These are phyloP conservation scores for Bufo gargarizans DNA, from an alignment of 2,113 vertebrate species.

Conservation along the genomic window DNA sequence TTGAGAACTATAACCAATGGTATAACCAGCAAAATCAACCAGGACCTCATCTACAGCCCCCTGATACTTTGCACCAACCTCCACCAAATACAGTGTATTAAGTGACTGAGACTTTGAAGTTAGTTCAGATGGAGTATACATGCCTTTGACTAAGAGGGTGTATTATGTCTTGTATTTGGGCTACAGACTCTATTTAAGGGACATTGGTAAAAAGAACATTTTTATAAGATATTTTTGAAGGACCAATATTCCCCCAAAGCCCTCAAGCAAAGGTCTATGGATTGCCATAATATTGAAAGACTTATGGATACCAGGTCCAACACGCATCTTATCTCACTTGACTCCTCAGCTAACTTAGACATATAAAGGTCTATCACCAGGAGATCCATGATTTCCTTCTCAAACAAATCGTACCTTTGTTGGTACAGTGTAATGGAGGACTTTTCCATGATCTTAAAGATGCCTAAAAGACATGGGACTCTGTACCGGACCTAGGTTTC, in stretches of 20 bases:
- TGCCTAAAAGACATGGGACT: background rate
- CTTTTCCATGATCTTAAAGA: background rate
- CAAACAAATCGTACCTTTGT: background rate
- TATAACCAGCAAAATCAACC: slow-evolving; percentile 83
- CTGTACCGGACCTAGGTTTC: background rate
- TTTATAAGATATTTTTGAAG: slow-evolving; percentile 23
- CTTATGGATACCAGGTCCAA: background rate
- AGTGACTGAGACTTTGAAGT: slow-evolving; percentile 64
- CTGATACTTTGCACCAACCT: slow-evolving; percentile 86
- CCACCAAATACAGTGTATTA: slow-evolving; percentile 90
- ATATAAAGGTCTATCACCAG: background rate
- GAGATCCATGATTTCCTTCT: slow-evolving; percentile 4
- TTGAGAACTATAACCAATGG: slow-evolving; percentile 96
- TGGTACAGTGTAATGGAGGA: background rate
- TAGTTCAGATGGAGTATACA: slow-evolving; percentile 22
- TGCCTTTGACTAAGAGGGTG: background rate
- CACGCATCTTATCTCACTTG: background rate
- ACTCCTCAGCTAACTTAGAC: background rate
- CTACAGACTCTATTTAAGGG: slow-evolving; percentile 24
- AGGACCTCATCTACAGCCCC: slow-evolving; percentile 88
- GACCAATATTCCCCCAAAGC: slow-evolving; percentile 8
- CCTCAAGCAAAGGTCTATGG: background rate
- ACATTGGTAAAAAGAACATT: slow-evolving; percentile 24
- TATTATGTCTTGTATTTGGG: no score
- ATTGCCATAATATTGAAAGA: slow-evolving; percentile 8